Evolutionary conservation across 2,113 vertebrate species (phyloP).

Genomic region (Burhinus oedicnemus): DNA sequence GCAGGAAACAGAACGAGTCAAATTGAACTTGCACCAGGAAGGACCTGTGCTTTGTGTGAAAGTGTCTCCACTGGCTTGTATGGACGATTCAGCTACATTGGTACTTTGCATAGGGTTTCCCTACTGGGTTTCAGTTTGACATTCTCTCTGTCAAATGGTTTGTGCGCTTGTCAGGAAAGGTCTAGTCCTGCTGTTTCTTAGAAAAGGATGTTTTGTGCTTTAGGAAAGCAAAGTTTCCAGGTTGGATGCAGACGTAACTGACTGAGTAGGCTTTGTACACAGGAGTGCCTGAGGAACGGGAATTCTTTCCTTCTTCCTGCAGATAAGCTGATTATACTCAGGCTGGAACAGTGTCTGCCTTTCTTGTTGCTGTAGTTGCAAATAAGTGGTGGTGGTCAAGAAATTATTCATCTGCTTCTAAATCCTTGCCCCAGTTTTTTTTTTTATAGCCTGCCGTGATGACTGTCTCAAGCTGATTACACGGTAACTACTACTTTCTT

Average conservation of each 20-base stretch:
- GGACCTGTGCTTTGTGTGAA: not conserved
- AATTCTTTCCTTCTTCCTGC: conserved; percentile 5
- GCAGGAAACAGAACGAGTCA: not conserved
- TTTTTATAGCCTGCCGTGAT: not conserved
- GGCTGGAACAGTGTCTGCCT: not conserved
- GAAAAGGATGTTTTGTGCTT: not conserved
- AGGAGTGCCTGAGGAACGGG: not conserved
- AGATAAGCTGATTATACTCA: conserved; percentile 20
- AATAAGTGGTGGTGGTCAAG: not conserved
- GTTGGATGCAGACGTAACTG: not conserved
- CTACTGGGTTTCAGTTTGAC: not conserved
- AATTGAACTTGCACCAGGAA: not conserved
- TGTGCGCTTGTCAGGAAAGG: not conserved
- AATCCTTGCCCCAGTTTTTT: not conserved
- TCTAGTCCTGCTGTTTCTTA: not conserved
- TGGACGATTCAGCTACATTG: not conserved
- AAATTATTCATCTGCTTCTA: conserved; percentile 40
- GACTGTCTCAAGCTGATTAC: not conserved
- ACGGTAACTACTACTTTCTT: not conserved
- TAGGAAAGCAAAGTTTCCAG: not conserved
- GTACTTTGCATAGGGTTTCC: not conserved
- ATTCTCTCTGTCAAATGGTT: not conserved
- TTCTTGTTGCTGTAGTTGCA: conserved; percentile 19
- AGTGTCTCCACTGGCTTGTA: not conserved
- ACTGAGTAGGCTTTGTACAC: not conserved